Evolutionary conservation across 2,797 vertebrate species (phyloP), one percentile per base, ranked within the genome.

Genomic region (Siniperca undulata): DNA sequence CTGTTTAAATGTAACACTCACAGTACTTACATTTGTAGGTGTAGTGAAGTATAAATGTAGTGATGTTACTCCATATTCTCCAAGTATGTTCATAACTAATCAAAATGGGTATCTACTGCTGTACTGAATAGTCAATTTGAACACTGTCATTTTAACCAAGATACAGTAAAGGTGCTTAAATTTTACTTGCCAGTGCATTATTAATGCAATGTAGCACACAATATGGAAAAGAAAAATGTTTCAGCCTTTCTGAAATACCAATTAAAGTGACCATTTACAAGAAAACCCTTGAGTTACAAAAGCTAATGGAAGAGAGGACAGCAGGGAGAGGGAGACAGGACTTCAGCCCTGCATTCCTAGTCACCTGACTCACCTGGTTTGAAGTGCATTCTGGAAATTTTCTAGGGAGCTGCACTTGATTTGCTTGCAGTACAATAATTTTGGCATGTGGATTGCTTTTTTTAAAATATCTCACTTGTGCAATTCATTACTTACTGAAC

Each of bases 341-440:
- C 11, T 22, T 38, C 4, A 10, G 30, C 59, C 7, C 60, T 58
- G 27, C 27, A 5, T 22, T 48, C 5, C 10, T 11, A 17, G 1
- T 24, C 80, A 73, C 17, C 62, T 55, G 44, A 55, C 27, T 53
- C 36, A 53, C 61, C 70, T 56, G 50, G 7, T 65, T 62, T 73
- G 38, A 17, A 62, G 5, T 20, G 5, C n/a, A 46, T 17, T 58
- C 27, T 70, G 40, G 14, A 30, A 55, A 38, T 38, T 38, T 12
- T 50, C 27, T 48, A 16, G 42, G 22, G 56, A 58, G 40, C 17
- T 46, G 4, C 40, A 24, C 38, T 17, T 50, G 3, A 24, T 16
- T 38, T 9, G 44, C 6, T 68, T 53, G 8, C 1, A 30, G 52
- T 44, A 34, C 17, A 66, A 46, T 27, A 2, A 17, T 22, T 16